A percentile compares a stretch with the other conserved stretches of the same genome.
Evolutionary conservation across 1,140 invertebrate species (phyloP).

Genomic region (Ladona fulva): DNA sequence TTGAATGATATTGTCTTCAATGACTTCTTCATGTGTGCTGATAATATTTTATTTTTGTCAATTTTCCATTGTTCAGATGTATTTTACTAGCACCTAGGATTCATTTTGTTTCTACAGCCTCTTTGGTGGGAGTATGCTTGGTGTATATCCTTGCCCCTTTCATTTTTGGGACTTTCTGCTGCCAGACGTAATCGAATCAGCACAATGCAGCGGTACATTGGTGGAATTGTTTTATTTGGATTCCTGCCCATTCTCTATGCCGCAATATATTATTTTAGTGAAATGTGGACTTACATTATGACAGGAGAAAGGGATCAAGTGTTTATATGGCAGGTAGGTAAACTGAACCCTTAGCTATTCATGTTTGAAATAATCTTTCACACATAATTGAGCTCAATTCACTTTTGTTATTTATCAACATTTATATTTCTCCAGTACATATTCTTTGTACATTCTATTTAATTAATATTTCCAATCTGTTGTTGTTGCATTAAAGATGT

Average conservation of each 20-base stretch:
- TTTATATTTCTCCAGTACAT: too few relatives aligned
- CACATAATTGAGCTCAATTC: too few relatives aligned
- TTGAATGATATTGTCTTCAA: background rate
- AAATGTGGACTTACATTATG: conserved; percentile 71
- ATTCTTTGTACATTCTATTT: too few relatives aligned
- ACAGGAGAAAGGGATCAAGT: conserved; percentile 55
- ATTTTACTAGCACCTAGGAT: conserved; percentile 24
- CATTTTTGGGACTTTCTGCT: conserved; percentile 76
- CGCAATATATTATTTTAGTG: conserved; percentile 68
- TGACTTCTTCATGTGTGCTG: background rate
- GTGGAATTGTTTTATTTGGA: conserved; percentile 68
- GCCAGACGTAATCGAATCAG: conserved; percentile 72
- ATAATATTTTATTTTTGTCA: background rate
- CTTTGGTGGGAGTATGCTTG: conserved; percentile 91
- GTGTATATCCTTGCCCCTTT: conserved; percentile 75
- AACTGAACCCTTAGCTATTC: background rate
- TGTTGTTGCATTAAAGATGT: too few relatives aligned
- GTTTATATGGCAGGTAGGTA: conserved; percentile 66
- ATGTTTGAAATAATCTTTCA: background rate
- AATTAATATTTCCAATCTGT: too few relatives aligned
- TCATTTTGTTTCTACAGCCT: conserved; percentile 47
- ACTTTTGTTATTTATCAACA: too few relatives aligned
- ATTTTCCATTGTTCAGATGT: conserved; percentile 17
- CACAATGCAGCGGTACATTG: conserved; percentile 71
- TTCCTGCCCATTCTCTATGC: conserved; percentile 74